Evolutionary conservation across 2,888 invertebrate genomes (phyloP).

Genomic region (Nomada goodeniana): DNA sequence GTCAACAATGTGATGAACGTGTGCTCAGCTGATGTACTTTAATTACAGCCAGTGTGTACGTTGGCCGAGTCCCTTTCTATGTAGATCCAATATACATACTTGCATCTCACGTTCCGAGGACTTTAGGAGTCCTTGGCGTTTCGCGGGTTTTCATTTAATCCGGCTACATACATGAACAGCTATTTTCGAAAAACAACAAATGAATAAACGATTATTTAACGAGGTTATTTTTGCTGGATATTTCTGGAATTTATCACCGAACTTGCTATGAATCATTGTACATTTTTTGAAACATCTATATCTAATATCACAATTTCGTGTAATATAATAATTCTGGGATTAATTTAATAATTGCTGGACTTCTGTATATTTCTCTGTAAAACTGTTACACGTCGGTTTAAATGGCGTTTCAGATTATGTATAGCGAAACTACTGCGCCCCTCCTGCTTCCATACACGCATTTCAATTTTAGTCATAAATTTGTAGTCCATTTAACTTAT

Average conservation of each 20-base stretch:
- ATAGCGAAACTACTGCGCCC: conserved; percentile 3
- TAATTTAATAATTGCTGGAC: background rate
- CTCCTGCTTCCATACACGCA: conserved; percentile 12
- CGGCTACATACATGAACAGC: background rate
- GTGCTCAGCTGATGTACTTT: conserved; percentile 50
- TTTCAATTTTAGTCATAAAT: conserved; percentile 20
- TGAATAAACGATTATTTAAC: background rate
- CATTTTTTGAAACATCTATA: too few species aligned
- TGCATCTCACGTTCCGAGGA: conserved; percentile 25
- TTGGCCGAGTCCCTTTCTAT: conserved; percentile 23
- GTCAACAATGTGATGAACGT: conserved; percentile 30
- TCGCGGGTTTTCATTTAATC: conserved; percentile 5
- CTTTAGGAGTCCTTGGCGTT: conserved; percentile 12
- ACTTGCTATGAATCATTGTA: too few species aligned
- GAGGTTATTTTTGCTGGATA: background rate
- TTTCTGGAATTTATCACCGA: background rate
- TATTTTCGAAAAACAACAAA: background rate
- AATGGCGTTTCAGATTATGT: conserved; percentile 9
- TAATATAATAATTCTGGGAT: background rate
- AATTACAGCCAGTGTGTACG: conserved; percentile 35
- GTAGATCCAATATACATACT: conserved; percentile 12
- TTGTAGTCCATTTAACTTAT: background rate
- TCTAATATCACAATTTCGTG: background rate
- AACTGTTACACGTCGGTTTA: background rate
- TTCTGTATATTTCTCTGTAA: background rate